A percentile compares a stretch with the other conserved stretches of the same genome.
Conservation (phyloP, 2,888 invertebrate genomes). For the Phorcus lineatus region DNA sequence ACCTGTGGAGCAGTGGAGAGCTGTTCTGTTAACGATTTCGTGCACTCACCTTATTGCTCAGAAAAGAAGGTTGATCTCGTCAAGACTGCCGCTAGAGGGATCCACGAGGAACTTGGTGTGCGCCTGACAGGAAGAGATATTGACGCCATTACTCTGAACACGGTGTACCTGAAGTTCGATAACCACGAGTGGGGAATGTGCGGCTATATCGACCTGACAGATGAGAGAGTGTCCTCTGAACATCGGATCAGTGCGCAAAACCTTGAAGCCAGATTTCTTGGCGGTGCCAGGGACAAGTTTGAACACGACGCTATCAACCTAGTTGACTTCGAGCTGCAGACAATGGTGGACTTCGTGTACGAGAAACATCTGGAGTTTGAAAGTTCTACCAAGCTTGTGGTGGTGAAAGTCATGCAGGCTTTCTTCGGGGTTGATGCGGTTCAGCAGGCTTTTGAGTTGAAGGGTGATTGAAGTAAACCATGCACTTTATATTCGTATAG, state of each 20-base stretch:
- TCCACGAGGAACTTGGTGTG: conserved; percentile 42
- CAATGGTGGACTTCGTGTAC: conserved; percentile 42
- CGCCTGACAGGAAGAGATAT: conserved; percentile 37
- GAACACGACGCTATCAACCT: conserved; percentile 32
- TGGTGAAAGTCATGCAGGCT: conserved; percentile 45
- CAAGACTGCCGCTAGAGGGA: conserved; percentile 40
- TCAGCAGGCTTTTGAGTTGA: conserved; percentile 35
- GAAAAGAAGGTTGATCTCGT: conserved; percentile 32
- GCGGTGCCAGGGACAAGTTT: conserved; percentile 46
- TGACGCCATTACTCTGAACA: conserved; percentile 39
- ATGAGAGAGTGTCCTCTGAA: conserved; percentile 33
- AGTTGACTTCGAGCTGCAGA: conserved; percentile 36
- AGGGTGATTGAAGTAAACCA: neutral
- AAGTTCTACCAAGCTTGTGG: conserved; percentile 46
- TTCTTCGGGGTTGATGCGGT: conserved; percentile 41
- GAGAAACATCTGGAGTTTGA: conserved; percentile 43
- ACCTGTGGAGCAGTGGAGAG: conserved; percentile 48
- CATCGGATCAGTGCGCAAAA: conserved; percentile 36
- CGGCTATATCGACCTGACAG: conserved; percentile 42
- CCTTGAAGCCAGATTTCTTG: conserved; percentile 37
- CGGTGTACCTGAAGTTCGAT: conserved; percentile 43
- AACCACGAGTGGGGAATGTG: conserved; percentile 48
- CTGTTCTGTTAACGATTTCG: conserved; percentile 37
- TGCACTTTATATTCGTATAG: too few species aligned
- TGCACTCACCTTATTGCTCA: neutral